Evolutionary conservation across 2,797 vertebrate species (phyloP).

Genomic region (Lutra lutra): DNA sequence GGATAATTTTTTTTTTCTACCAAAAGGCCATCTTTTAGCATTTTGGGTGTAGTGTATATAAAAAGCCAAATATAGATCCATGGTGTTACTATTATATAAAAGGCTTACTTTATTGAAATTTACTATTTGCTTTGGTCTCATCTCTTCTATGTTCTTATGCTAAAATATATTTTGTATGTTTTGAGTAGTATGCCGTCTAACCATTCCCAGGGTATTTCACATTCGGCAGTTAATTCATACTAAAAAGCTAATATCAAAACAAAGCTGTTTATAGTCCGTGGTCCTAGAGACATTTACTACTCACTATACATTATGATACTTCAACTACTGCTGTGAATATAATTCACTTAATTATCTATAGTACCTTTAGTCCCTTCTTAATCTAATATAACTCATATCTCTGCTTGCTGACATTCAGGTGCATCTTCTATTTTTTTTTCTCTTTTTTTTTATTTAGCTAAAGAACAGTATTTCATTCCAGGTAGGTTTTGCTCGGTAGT

Average conservation of each 20-base stretch:
- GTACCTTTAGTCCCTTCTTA: conserved; percentile 85
- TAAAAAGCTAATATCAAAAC: conserved; percentile 77
- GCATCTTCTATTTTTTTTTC: conserved; percentile 89
- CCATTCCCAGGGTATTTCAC: conserved; percentile 81
- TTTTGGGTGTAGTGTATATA: conserved; percentile 65
- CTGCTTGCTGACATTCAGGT: conserved; percentile 90
- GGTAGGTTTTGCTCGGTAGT: conserved; percentile 92
- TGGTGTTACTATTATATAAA: conserved; percentile 62
- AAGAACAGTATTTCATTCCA: conserved; percentile 99
- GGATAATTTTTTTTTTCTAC: neutral
- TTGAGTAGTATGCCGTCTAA: conserved; percentile 77
- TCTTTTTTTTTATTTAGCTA: conserved; percentile 94
- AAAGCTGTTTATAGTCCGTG: conserved; percentile 69
- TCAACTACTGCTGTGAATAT: conserved; percentile 77
- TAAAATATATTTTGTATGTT: conserved; percentile 75
- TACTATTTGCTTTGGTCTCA: conserved; percentile 79
- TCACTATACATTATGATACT: conserved; percentile 77
- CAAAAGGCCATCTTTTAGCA: conserved; percentile 45
- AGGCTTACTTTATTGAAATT: conserved; percentile 76
- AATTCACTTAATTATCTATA: conserved; percentile 80
- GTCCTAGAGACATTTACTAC: conserved; percentile 77
- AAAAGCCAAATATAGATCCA: conserved; percentile 72
- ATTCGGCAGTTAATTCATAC: conserved; percentile 80
- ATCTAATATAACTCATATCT: conserved; percentile 86
- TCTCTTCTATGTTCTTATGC: conserved; percentile 78